phyloP scores from a whole-genome alignment of 2,113 vertebrate species.

The Paradisaea rubra region DNA sequence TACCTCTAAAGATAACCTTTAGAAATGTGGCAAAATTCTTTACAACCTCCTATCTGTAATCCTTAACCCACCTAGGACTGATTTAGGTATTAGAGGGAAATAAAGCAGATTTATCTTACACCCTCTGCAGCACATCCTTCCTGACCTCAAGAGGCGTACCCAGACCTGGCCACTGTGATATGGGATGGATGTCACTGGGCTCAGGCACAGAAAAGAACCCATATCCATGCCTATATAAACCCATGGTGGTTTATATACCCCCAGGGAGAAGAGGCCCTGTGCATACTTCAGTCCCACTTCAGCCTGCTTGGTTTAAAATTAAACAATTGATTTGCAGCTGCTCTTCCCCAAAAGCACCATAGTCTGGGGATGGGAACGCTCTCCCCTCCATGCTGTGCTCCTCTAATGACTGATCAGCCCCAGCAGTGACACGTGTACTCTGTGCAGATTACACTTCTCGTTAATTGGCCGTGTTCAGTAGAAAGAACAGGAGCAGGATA shows the following conservation, averaged over 20 bases:
- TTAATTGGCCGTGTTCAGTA: neutral
- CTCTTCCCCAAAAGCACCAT: neutral
- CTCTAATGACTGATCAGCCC: neutral
- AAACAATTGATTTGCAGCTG: neutral
- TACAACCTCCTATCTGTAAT: neutral
- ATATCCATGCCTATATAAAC: neutral
- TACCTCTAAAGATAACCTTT: neutral
- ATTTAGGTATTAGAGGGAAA: neutral
- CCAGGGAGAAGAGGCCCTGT: neutral
- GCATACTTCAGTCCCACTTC: neutral
- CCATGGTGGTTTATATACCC: neutral
- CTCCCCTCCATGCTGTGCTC: neutral
- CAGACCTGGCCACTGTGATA: neutral
- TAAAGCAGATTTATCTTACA: neutral
- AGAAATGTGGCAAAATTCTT: neutral
- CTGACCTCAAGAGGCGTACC: neutral
- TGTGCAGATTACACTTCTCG: neutral
- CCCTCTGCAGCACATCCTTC: neutral
- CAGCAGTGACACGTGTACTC: neutral
- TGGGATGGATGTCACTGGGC: neutral
- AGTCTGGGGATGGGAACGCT: neutral
- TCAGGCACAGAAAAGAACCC: neutral
- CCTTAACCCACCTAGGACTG: neutral
- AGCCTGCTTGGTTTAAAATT: neutral
- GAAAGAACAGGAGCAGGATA: constrained; percentile 14